phyloP scores from a whole-genome alignment of 2,888 invertebrate species.

The Dicranocentrus wangi region DNA sequence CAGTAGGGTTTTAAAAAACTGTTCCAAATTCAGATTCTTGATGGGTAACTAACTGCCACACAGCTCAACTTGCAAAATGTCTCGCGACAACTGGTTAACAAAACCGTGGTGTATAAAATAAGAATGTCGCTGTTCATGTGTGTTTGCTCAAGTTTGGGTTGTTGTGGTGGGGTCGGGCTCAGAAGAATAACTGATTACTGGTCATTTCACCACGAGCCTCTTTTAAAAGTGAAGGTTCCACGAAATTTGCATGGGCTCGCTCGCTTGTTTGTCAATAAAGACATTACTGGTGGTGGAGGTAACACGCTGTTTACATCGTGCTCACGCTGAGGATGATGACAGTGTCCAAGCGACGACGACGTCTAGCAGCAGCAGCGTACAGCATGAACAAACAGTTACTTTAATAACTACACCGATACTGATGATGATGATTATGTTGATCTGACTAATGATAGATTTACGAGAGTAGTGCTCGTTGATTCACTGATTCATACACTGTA shows the following conservation, averaged over 20 bases:
- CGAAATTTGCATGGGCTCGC: constrained; percentile 5
- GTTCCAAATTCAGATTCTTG: too few species aligned
- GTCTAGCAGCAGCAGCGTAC: constrained; percentile 7
- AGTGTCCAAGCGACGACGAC: constrained; percentile 2
- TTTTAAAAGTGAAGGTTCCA: constrained; percentile 71
- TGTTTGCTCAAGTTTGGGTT: too few species aligned
- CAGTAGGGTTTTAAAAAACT: too few species aligned
- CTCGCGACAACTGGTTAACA: too few species aligned
- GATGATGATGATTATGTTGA: background rate
- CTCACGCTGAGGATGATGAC: constrained; percentile 8
- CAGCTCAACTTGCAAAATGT: too few species aligned
- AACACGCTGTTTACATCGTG: background rate
- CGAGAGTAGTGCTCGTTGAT: constrained; percentile 2
- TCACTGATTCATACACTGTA: background rate
- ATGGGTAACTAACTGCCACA: too few species aligned
- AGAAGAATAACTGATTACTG: constrained; percentile 67
- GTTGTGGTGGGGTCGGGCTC: constrained; percentile 58
- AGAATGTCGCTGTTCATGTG: too few species aligned
- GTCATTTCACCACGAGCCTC: constrained; percentile 60
- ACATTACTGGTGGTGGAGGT: background rate
- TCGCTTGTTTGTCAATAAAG: constrained; percentile 22
- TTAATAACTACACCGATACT: constrained; percentile 3
- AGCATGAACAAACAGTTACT: constrained; percentile 4
- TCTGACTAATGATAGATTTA: constrained; percentile 11
- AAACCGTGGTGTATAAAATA: too few species aligned